Evolutionary conservation across 2,113 vertebrate genomes (phyloP).

Genomic region (Archilochus colubris): DNA sequence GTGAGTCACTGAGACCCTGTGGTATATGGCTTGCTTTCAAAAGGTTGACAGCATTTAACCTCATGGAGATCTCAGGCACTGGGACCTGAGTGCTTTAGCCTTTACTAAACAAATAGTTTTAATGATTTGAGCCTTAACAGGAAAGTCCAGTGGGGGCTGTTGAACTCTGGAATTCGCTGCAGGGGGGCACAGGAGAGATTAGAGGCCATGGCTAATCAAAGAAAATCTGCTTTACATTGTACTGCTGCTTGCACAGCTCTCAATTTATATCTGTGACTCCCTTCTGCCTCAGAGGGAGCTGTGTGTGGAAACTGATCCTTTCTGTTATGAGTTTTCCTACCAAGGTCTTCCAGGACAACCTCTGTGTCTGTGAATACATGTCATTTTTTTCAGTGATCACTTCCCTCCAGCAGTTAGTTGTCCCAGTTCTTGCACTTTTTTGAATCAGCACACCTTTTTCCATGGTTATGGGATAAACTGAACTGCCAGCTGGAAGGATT

Average conservation of each 20-base stretch:
- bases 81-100: constrained; percentile 47
- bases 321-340: background rate
- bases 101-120: constrained; percentile 64
- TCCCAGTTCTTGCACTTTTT: background rate
- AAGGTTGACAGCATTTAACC: constrained; percentile 29
- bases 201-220: constrained; percentile 55
- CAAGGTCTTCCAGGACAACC: background rate
- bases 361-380: background rate
- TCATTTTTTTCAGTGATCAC: background rate
- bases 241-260: constrained; percentile 7
- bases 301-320: background rate
- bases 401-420: background rate
- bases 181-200: constrained; percentile 63
- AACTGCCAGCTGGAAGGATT: background rate
- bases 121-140: constrained; percentile 64
- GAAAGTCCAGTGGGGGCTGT: constrained; percentile 58
- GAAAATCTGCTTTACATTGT: constrained; percentile 51
- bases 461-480: background rate
- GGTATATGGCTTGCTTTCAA: background rate
- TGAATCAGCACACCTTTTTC: background rate
- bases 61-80: background rate
- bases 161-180: constrained; percentile 71
- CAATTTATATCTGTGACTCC: background rate
- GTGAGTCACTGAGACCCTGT: background rate
- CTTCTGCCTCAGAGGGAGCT: constrained; percentile 21